phyloP scores from a whole-genome alignment of 2,888 invertebrate species.

The Mythimna loreyi region DNA sequence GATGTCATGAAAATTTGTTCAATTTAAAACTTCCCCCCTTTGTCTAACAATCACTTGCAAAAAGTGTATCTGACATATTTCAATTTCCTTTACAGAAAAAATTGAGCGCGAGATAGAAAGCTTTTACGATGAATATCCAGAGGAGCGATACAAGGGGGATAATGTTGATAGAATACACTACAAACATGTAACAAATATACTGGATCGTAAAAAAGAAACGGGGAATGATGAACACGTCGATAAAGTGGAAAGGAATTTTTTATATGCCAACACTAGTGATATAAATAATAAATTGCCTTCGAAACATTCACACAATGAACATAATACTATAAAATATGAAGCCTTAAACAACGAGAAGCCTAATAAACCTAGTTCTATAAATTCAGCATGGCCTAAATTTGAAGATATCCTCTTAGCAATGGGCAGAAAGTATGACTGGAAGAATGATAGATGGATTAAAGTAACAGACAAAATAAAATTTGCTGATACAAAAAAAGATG shows the following conservation, averaged over 20 bases:
- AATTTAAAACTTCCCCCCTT: slow-evolving; percentile 45
- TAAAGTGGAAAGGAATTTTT: slow-evolving; percentile 59
- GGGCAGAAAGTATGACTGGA: slow-evolving; percentile 87
- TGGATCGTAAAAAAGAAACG: slow-evolving; percentile 65
- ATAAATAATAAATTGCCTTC: slow-evolving; percentile 47
- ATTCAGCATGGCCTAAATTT: slow-evolving; percentile 83
- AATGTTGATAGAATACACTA: slow-evolving; percentile 72
- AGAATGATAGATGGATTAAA: slow-evolving; percentile 88
- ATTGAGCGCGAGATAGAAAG: slow-evolving; percentile 82
- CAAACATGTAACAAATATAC: slow-evolving; percentile 70
- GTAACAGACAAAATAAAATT: slow-evolving; percentile 78
- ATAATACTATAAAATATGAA: slow-evolving; percentile 36
- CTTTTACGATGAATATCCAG: slow-evolving; percentile 82
- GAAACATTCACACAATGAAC: slow-evolving; percentile 28
- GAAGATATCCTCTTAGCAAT: slow-evolving; percentile 83
- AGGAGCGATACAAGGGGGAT: slow-evolving; percentile 72
- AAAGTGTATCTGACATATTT: slow-evolving; percentile 63
- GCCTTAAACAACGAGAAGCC: slow-evolving; percentile 45
- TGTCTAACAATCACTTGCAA: slow-evolving; percentile 50
- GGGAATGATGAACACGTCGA: slow-evolving; percentile 60
- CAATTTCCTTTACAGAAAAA: slow-evolving; percentile 79
- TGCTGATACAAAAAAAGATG: slow-evolving; percentile 46
- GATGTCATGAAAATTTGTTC: slow-evolving; percentile 45
- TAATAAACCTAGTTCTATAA: slow-evolving; percentile 38
- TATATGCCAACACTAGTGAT: slow-evolving; percentile 44